Percentiles rank a stretch among this genome's conserved stretches.
Conservation (phyloP, 2,888 invertebrate genomes). For the Nymphalis polychloros region DNA sequence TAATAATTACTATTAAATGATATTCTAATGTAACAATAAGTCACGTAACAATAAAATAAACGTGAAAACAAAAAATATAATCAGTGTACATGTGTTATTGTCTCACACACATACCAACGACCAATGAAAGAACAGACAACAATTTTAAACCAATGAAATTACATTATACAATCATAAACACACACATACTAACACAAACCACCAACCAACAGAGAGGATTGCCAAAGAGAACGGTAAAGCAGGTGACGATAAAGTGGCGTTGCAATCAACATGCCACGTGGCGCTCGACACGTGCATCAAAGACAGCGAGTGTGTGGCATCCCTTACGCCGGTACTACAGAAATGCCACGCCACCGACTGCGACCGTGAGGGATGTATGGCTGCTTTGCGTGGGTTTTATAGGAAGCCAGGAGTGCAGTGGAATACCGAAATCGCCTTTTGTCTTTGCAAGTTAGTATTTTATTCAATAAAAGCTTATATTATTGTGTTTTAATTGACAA, state of each 20-base stretch:
- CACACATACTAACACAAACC: conserved; percentile 53
- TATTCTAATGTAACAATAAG: neutral
- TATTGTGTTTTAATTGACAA: too few relatives aligned
- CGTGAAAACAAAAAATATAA: neutral
- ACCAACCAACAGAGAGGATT: conserved; percentile 77
- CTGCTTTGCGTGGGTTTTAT: conserved; percentile 92
- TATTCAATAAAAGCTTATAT: too few relatives aligned
- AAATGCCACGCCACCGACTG: conserved; percentile 88
- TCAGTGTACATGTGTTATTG: conserved; percentile 2
- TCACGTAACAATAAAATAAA: neutral
- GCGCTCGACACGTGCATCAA: conserved; percentile 91
- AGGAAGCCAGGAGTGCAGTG: conserved; percentile 89
- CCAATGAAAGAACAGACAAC: neutral
- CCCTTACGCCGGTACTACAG: conserved; percentile 91
- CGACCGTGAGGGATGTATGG: conserved; percentile 93
- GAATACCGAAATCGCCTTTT: conserved; percentile 95
- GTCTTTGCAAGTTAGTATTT: conserved; percentile 92
- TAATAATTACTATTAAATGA: neutral
- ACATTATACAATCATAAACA: conserved; percentile 14
- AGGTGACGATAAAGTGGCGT: conserved; percentile 81
- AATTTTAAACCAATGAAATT: neutral
- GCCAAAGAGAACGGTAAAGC: conserved; percentile 80
- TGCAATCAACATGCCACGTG: conserved; percentile 93
- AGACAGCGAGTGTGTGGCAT: conserved; percentile 88
- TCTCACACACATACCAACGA: neutral